A percentile compares a stretch with the other conserved stretches of the same genome.
phyloP scores from a whole-genome alignment of 2,113 vertebrate genomes.

The Triplophysa dalaica region DNA sequence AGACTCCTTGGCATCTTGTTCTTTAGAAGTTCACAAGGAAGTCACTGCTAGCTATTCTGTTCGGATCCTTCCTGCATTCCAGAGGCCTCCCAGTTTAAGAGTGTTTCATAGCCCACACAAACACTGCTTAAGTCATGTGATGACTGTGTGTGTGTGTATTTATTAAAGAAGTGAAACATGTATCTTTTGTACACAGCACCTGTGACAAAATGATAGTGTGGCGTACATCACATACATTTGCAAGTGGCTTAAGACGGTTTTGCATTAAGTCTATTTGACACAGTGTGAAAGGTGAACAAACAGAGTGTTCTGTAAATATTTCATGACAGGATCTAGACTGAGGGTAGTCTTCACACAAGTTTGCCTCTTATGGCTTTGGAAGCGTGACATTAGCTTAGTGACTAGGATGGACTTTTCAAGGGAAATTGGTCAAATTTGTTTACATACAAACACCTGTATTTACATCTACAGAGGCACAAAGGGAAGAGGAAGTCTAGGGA shows the following conservation, averaged over 20 bases:
- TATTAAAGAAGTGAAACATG: slow-evolving; percentile 8
- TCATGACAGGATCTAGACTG: not conserved
- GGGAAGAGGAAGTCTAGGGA: not conserved
- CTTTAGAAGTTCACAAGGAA: slow-evolving; percentile 55
- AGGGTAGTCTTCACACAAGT: not conserved
- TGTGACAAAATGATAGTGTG: not conserved
- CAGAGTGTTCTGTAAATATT: not conserved
- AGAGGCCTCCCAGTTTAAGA: slow-evolving; percentile 61
- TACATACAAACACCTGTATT: slow-evolving; percentile 24
- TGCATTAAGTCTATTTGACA: not conserved
- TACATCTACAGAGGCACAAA: not conserved
- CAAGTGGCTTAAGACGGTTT: not conserved
- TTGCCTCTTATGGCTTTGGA: not conserved
- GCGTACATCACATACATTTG: not conserved
- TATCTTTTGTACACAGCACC: too few species aligned
- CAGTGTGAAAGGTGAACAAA: not conserved
- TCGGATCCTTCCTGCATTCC: slow-evolving; percentile 73
- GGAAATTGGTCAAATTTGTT: slow-evolving; percentile 4
- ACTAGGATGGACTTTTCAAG: not conserved
- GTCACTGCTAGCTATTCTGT: slow-evolving; percentile 59
- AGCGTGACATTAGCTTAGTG: not conserved
- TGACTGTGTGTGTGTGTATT: slow-evolving; percentile 18
- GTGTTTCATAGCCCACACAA: slow-evolving; percentile 65
- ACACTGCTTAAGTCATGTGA: slow-evolving; percentile 61
- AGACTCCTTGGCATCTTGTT: slow-evolving; percentile 50